Evolutionary conservation across 2,113 vertebrate species (phyloP).

Genomic region (Carlito syrichta): DNA sequence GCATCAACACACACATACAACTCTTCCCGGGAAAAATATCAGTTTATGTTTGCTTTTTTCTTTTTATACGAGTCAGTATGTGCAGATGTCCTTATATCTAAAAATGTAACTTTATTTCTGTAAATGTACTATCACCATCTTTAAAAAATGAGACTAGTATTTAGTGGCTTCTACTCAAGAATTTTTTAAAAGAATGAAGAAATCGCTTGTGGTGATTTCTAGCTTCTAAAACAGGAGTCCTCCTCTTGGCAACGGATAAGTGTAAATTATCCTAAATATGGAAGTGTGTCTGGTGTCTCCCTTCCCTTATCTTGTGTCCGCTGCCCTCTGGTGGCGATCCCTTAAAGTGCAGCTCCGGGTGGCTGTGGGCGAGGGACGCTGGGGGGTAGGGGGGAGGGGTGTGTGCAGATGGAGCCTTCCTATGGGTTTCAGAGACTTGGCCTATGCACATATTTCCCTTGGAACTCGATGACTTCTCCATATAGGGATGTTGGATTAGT

Average conservation of each 20-base stretch:
- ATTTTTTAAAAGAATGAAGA: neutral
- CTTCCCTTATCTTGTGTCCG: neutral
- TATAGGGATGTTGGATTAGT: fast-evolving
- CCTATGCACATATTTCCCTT: too few species aligned
- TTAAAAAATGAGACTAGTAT: neutral
- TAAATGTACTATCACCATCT: neutral
- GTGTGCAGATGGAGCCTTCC: too few species aligned
- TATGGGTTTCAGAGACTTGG: too few species aligned
- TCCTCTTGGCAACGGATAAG: neutral
- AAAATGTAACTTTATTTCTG: neutral
- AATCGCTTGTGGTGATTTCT: neutral
- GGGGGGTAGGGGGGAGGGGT: too few species aligned
- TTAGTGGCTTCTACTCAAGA: neutral
- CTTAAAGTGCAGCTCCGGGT: too few species aligned
- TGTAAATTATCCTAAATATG: neutral
- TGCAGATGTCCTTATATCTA: neutral
- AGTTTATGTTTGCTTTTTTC: neutral
- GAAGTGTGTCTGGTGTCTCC: fast-evolving
- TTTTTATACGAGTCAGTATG: neutral
- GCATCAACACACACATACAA: neutral
- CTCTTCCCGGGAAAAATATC: neutral
- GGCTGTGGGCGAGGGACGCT: too few species aligned
- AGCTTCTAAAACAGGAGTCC: neutral
- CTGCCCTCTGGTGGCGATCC: conserved; percentile 51
- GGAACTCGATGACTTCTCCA: too few species aligned